These are phyloP conservation scores for Chelonoidis abingdonii DNA, from an alignment of 2,113 vertebrate species.

Conservation along the genomic window DNA sequence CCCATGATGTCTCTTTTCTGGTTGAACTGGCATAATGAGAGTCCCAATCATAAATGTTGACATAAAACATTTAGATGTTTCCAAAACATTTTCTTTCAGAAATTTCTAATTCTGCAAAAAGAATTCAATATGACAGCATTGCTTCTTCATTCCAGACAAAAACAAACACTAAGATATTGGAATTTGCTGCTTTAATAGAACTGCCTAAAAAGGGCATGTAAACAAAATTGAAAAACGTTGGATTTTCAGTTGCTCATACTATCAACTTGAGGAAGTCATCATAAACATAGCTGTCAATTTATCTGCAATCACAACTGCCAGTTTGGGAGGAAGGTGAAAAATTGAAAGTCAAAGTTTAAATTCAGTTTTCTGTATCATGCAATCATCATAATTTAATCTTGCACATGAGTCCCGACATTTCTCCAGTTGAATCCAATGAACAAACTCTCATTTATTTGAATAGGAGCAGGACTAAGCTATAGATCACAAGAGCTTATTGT, in stretches of 20 bases:
- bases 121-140: neutral
- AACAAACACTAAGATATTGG: neutral
- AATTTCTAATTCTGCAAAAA: neutral
- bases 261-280: neutral
- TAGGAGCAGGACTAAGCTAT: too few relatives aligned
- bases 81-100: neutral
- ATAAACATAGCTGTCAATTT: neutral
- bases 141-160: neutral
- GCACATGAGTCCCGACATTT: too few relatives aligned
- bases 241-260: neutral
- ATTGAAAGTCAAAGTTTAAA: too few relatives aligned
- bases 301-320: neutral
- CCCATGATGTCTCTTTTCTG: accelerated
- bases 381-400: too few relatives aligned
- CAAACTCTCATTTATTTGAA: too few relatives aligned
- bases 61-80: neutral
- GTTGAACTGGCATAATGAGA: neutral
- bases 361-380: too few relatives aligned
- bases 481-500: neutral
- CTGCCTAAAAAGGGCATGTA: neutral
- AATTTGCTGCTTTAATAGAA: neutral
- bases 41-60: neutral
- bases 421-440: too few relatives aligned
- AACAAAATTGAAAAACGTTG: neutral
- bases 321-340: neutral